Evolutionary conservation across 2,888 invertebrate genomes (phyloP).

Genomic region (Quadroppia sp.): DNA sequence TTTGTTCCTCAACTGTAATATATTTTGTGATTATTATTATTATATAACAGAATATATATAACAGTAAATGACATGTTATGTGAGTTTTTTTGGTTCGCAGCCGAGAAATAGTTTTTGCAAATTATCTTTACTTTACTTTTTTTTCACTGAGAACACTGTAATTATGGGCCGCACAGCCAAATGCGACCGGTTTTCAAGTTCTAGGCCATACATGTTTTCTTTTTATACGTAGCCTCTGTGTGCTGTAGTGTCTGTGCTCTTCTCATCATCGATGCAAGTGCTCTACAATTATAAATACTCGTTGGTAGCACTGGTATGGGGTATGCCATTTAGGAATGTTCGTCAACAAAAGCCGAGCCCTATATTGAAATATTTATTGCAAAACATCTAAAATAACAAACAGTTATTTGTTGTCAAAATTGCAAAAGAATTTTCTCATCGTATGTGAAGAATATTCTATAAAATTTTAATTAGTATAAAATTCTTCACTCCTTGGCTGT

Average conservation of each 20-base stretch:
- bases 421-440: too few species aligned
- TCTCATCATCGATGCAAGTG: neutral
- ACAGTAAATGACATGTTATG: slow-evolving; percentile 29
- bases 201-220: slow-evolving; percentile 10
- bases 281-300: neutral
- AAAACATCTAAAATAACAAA: too few species aligned
- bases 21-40: neutral
- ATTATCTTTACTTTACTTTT: neutral
- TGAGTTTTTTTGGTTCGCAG: slow-evolving; percentile 6
- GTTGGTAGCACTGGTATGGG: too few species aligned
- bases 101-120: slow-evolving; percentile 8
- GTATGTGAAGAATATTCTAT: too few species aligned
- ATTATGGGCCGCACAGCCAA: neutral
- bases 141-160: neutral
- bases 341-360: too few species aligned
- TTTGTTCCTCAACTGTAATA: neutral
- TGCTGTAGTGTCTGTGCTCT: neutral
- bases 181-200: slow-evolving; percentile 35
- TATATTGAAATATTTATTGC: too few species aligned
- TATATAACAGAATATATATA: slow-evolving; percentile 3
- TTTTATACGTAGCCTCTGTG: neutral
- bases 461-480: too few species aligned
- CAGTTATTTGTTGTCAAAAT: too few species aligned
- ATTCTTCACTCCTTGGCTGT: too few species aligned
- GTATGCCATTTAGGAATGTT: too few species aligned